Base-by-base conservation (phyloP, 2,113 vertebrate species). In the Lucifuga dentata region DNA sequence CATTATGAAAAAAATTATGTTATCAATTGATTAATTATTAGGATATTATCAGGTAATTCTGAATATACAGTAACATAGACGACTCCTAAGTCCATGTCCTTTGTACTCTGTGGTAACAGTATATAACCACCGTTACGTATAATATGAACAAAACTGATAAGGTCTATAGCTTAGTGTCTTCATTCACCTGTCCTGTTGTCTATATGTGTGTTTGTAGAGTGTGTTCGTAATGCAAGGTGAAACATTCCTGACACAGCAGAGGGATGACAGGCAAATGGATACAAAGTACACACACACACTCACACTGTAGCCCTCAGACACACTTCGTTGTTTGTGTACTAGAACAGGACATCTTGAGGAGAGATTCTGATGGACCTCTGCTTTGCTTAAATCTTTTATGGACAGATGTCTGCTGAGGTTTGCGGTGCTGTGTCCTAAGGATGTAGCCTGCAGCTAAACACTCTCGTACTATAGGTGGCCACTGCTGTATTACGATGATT, bases 351-450 rank as follows among this genome's bases (percentile, higher is more conserved):
- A 65, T 86, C 77, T 86, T 78, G 78, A 76, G 85, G 87, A 67
- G 86, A 82, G 53, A 84, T 61, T 67, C 24, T 61, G 90, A 92
- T 92, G 88, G 91, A 80, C 84, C 79, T 61, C 86, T 92, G 82
- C 83, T 80, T 6, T 4, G 61, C 84, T 89, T 94, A 89, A 95
- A 95, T 94, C 92, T 94, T 95, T 95, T 83, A 95, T 95, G 89
- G 88, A 91, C 87, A 50, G 52, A 92, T 88, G 91, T 91, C 93
- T 91, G 82, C 76, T 85, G 93, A 93, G 93, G 91, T 90, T 94
- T 94, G 90, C 86, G 86, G 74, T 88, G 86, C 83, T 86, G 85
- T 92, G 89, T 93, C 91, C 92, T 91, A 62, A 85, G 92, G 92
- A 93, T 93, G 91, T 92, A 80, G 94, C 92, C 93, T 80, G 85